Conservation (phyloP, 2,797 vertebrate genomes). For the Tapera naevia region DNA sequence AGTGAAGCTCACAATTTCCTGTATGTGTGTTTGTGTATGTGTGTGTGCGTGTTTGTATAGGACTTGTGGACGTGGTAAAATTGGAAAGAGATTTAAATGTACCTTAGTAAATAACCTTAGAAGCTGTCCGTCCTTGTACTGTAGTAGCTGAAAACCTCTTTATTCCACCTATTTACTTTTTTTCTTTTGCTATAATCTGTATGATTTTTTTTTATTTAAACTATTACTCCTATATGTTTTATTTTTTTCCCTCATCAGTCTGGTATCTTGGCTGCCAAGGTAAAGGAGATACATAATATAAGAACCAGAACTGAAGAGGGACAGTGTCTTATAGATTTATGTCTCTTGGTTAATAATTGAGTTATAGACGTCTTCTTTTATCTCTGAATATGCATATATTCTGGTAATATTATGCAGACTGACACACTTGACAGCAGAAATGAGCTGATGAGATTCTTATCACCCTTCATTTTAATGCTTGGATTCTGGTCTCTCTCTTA, state of each 20-base stretch:
- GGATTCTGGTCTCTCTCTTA: neutral
- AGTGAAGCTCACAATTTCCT: neutral
- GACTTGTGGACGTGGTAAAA: neutral
- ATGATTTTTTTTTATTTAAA: neutral
- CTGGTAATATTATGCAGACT: slow-evolving; percentile 18
- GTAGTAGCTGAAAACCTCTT: neutral
- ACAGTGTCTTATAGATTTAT: neutral
- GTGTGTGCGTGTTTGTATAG: neutral
- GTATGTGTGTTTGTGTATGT: neutral
- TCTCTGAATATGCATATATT: slow-evolving; percentile 26
- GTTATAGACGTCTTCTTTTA: slow-evolving; percentile 43
- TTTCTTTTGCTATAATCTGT: neutral
- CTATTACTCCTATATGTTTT: neutral
- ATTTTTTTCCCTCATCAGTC: neutral
- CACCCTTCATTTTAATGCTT: slow-evolving; percentile 22
- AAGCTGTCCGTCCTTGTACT: neutral
- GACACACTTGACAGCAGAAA: slow-evolving; percentile 41
- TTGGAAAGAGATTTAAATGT: neutral
- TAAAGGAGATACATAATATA: neutral
- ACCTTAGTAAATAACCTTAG: neutral
- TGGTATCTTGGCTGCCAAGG: neutral
- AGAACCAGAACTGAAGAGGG: neutral
- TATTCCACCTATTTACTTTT: neutral
- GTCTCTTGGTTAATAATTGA: slow-evolving; percentile 42
- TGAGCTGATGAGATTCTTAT: slow-evolving; percentile 43